Evolutionary conservation across 2,797 vertebrate genomes (phyloP).

Genomic region (Erethizon dorsatum): DNA sequence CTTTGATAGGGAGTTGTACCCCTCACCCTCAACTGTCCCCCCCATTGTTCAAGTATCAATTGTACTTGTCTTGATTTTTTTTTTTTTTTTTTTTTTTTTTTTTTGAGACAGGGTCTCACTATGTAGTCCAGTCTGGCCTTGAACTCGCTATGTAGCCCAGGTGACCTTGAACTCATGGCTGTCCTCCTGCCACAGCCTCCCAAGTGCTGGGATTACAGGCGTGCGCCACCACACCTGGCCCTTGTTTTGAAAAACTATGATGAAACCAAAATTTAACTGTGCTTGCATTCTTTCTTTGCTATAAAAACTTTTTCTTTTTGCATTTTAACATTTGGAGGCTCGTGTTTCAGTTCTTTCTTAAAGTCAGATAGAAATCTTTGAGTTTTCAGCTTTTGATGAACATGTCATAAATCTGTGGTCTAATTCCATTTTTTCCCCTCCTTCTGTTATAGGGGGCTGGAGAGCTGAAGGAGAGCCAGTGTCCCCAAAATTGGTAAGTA

Average conservation of each 20-base stretch:
- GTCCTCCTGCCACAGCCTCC: background rate
- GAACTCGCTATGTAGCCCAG: background rate
- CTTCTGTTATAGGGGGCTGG: conserved; percentile 86
- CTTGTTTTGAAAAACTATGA: conserved; percentile 53
- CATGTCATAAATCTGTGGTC: conserved; percentile 57
- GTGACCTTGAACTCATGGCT: too few relatives aligned
- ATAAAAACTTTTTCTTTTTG: conserved; percentile 63
- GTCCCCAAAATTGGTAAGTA: conserved; percentile 86
- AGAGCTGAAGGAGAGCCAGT: conserved; percentile 86
- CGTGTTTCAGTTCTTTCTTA: conserved; percentile 50
- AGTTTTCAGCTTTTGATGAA: conserved; percentile 68
- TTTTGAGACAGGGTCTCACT: background rate
- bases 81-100: background rate
- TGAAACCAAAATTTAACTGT: conserved; percentile 62
- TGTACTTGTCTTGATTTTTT: conserved; percentile 50
- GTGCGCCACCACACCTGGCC: background rate
- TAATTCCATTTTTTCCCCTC: conserved; percentile 74
- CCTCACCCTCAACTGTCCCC: background rate
- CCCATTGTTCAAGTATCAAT: background rate
- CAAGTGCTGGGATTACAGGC: too few relatives aligned
- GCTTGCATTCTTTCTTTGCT: conserved; percentile 73
- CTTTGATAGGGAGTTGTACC: background rate
- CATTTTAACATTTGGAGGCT: conserved; percentile 67
- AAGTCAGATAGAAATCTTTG: conserved; percentile 40
- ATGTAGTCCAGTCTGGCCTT: too few relatives aligned